Evolutionary conservation across 2,888 invertebrate species (phyloP).

Genomic region (Leptopilina myrica): DNA sequence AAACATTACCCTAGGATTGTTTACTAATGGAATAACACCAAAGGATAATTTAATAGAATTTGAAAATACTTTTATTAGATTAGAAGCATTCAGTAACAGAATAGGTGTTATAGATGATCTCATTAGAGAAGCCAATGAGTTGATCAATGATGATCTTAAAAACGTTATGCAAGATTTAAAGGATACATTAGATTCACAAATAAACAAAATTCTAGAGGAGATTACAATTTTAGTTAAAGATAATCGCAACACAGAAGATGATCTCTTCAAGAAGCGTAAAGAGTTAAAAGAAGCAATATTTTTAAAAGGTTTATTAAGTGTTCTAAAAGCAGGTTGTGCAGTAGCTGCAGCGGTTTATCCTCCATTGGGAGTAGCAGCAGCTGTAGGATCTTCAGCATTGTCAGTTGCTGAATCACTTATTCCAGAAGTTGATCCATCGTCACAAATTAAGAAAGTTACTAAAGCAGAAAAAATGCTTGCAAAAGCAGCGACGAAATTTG

Average conservation of each 20-base stretch:
- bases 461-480: no score
- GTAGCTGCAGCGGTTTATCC: neutral
- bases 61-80: neutral
- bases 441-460: neutral
- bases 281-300: neutral
- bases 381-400: neutral
- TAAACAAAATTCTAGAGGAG: neutral
- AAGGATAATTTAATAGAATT: neutral
- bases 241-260: neutral
- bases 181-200: neutral
- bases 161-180: neutral
- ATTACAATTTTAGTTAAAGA: neutral
- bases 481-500: no score
- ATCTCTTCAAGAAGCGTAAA: neutral
- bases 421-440: neutral
- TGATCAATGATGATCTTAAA: neutral
- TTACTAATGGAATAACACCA: neutral
- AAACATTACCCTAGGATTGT: neutral
- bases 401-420: neutral
- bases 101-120: neutral
- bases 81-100: neutral
- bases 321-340: neutral
- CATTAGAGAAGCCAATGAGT: neutral
- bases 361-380: neutral
- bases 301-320: neutral